Conservation (phyloP, 2,888 invertebrate genomes). For the Drosophila ochracea region DNA sequence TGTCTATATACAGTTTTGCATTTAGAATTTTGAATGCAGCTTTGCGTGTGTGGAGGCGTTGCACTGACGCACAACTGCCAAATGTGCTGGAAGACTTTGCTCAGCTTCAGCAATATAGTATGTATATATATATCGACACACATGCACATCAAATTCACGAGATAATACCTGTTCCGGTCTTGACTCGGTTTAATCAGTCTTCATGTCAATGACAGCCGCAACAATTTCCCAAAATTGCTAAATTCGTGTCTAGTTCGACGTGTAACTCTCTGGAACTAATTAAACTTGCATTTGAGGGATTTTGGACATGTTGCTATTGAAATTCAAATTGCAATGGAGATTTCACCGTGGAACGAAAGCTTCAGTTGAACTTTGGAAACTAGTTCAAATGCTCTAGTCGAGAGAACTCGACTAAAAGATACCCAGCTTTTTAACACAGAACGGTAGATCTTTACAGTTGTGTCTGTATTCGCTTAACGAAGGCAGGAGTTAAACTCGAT, state of each 20-base stretch:
- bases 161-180: background rate
- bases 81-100: constrained; percentile 59
- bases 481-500: background rate
- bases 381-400: background rate
- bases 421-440: background rate
- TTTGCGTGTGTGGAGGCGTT: constrained; percentile 9
- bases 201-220: constrained; percentile 51
- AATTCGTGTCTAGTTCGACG: constrained; percentile 45
- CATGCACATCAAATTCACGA: background rate
- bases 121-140: constrained; percentile 13
- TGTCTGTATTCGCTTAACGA: background rate
- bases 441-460: background rate
- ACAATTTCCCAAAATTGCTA: constrained; percentile 42
- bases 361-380: background rate
- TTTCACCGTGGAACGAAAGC: constrained; percentile 30
- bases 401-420: background rate
- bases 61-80: constrained; percentile 56
- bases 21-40: constrained; percentile 39
- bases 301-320: constrained; percentile 23
- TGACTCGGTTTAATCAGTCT: constrained; percentile 49
- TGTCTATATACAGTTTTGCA: constrained; percentile 38
- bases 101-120: constrained; percentile 48
- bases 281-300: constrained; percentile 60
- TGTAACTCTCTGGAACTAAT: constrained; percentile 60
- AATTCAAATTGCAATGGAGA: constrained; percentile 14